phyloP scores from a whole-genome alignment of 2,113 vertebrate genomes.

The Thymallus thymallus region DNA sequence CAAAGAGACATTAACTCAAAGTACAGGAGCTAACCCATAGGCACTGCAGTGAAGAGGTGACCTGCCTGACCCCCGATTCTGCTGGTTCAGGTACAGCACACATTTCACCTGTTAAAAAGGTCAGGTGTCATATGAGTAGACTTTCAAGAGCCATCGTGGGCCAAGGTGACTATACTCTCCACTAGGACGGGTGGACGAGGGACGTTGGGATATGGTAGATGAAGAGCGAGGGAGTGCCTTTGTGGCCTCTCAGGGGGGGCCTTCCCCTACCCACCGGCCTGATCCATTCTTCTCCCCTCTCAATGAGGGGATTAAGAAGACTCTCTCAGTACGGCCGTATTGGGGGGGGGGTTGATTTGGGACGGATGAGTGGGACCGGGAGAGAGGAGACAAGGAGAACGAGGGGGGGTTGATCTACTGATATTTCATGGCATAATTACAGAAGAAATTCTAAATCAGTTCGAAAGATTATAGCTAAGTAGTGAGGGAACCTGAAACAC shows the following conservation, averaged over 20 bases:
- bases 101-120: background rate
- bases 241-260: constrained; percentile 65
- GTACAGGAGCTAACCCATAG: no score
- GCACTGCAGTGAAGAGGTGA: no score
- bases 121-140: background rate
- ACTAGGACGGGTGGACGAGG: constrained; percentile 34
- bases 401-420: constrained; percentile 21
- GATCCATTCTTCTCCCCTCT: constrained; percentile 73
- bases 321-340: constrained; percentile 63
- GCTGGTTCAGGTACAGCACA: no score
- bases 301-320: constrained; percentile 79
- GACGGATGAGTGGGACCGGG: constrained; percentile 12
- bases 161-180: constrained; percentile 24
- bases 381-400: no score
- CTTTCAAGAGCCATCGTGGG: constrained; percentile 25
- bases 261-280: constrained; percentile 49
- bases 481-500: constrained; percentile 18
- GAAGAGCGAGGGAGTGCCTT: constrained; percentile 57
- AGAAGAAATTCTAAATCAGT: background rate
- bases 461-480: constrained; percentile 3
- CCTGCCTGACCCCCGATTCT: no score
- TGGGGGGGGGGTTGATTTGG: constrained; percentile 48
- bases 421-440: constrained; percentile 23
- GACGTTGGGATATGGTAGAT: constrained; percentile 46
- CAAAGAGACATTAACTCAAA: no score